Evolutionary conservation across 2,797 vertebrate genomes (phyloP).

Genomic region (Notolabrus celidotus): DNA sequence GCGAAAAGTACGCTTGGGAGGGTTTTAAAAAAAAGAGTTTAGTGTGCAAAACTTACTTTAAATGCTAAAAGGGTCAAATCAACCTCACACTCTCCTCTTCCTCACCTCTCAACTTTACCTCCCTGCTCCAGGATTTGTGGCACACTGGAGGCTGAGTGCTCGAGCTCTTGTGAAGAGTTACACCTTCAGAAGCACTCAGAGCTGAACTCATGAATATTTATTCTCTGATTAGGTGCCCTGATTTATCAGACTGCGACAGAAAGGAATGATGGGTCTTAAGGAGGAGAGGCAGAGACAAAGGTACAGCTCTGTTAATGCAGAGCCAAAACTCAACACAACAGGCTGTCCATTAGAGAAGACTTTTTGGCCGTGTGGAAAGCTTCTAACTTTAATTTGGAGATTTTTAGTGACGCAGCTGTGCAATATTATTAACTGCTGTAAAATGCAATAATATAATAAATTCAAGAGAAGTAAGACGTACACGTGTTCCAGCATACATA

Average conservation of each 20-base stretch:
- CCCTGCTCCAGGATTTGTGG: slow-evolving; percentile 69
- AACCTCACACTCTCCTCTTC: slow-evolving; percentile 2
- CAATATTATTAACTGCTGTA: no score
- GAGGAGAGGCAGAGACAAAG: slow-evolving; percentile 67
- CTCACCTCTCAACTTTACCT: slow-evolving; percentile 67
- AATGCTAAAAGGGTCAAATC: slow-evolving; percentile 66
- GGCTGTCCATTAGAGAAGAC: slow-evolving; percentile 51
- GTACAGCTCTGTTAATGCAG: slow-evolving; percentile 58
- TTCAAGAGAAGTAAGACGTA: no score
- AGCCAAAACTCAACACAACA: slow-evolving; percentile 54
- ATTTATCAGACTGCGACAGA: slow-evolving; percentile 79
- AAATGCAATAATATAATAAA: no score
- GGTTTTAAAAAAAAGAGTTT: slow-evolving; percentile 33
- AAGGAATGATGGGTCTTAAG: slow-evolving; percentile 75
- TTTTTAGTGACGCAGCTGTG: slow-evolving; percentile 19
- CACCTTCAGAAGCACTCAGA: slow-evolving; percentile 75
- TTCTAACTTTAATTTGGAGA: slow-evolving; percentile 14
- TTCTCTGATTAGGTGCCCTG: slow-evolving; percentile 82
- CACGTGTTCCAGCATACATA: no score
- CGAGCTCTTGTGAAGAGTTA: slow-evolving; percentile 83
- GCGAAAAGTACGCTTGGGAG: slow-evolving; percentile 35
- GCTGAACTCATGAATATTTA: slow-evolving; percentile 85
- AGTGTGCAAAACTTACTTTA: slow-evolving; percentile 53
- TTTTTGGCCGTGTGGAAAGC: slow-evolving; percentile 18
- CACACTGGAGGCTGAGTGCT: slow-evolving; percentile 49